These are phyloP conservation scores for Drosophila leonis DNA, from an alignment of 2,888 invertebrate species.

Conservation along the genomic window DNA sequence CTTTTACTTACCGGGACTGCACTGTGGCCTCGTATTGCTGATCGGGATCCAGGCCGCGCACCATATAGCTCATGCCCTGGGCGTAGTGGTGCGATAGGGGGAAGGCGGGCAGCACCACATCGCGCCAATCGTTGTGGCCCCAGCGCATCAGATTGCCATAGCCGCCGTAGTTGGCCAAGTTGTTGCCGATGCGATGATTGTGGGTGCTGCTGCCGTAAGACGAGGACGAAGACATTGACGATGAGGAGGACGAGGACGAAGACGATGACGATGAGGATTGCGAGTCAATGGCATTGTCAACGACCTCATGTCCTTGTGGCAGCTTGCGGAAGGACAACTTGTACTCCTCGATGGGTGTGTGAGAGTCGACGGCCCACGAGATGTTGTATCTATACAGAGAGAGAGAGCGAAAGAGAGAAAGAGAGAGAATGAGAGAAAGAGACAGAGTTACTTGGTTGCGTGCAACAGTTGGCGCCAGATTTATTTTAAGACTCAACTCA, in stretches of 20 bases:
- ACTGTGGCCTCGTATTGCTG: slow-evolving; percentile 89
- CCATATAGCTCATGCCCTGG: slow-evolving; percentile 89
- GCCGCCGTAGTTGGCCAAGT: slow-evolving; percentile 75
- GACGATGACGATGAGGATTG: slow-evolving; percentile 82
- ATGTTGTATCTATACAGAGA: slow-evolving; percentile 87
- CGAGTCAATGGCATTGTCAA: slow-evolving; percentile 86
- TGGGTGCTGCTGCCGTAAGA: slow-evolving; percentile 79
- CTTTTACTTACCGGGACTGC: slow-evolving; percentile 87
- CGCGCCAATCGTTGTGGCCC: slow-evolving; percentile 87
- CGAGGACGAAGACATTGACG: slow-evolving; percentile 68
- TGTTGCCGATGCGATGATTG: slow-evolving; percentile 82
- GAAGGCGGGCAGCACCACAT: slow-evolving; percentile 87
- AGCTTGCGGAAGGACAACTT: slow-evolving; percentile 88
- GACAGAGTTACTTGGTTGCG: slow-evolving; percentile 41
- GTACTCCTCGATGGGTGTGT: slow-evolving; percentile 89
- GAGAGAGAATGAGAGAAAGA: slow-evolving; percentile 19
- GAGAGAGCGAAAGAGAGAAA: slow-evolving; percentile 31
- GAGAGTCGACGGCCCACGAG: slow-evolving; percentile 89
- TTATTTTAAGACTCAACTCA: slow-evolving; percentile 58
- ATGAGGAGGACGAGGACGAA: slow-evolving; percentile 76
- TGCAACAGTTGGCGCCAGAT: slow-evolving; percentile 74
- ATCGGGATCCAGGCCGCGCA: slow-evolving; percentile 88
- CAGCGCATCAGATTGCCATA: slow-evolving; percentile 85
- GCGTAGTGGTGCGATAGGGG: slow-evolving; percentile 86
- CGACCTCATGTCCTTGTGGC: slow-evolving; percentile 86